Conservation (phyloP, 2,797 vertebrate species). For the Anguilla megastoma region DNA sequence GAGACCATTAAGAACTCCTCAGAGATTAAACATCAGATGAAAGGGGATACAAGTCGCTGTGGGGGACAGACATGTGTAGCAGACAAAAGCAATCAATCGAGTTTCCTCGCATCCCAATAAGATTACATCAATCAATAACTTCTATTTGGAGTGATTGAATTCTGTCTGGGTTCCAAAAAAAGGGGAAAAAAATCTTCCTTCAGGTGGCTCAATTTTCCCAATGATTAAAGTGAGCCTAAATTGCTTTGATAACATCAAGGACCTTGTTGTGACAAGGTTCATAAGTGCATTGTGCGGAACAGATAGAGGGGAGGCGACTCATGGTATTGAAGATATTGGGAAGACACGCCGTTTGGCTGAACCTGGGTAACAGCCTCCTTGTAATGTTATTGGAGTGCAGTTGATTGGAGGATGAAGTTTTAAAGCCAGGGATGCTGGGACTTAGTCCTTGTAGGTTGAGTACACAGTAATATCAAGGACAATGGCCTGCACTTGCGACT, state of each 20-base stretch:
- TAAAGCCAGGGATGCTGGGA: constrained; percentile 21
- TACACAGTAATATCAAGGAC: background rate
- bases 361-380: constrained; percentile 40
- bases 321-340: constrained; percentile 53
- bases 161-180: constrained; percentile 53
- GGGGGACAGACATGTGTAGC: constrained; percentile 59
- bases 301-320: constrained; percentile 60
- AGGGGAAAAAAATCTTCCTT: constrained; percentile 44
- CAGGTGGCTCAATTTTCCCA: constrained; percentile 61
- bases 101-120: constrained; percentile 59
- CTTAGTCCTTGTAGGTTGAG: background rate
- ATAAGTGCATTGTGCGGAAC: constrained; percentile 60
- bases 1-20: constrained; percentile 40
- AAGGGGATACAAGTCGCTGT: constrained; percentile 50
- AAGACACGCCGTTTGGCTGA: constrained; percentile 35
- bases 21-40: constrained; percentile 45
- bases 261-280: constrained; percentile 64
- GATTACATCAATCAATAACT: constrained; percentile 66
- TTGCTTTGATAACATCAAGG: constrained; percentile 65
- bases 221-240: constrained; percentile 70
- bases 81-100: constrained; percentile 62
- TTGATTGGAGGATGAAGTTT: constrained; percentile 27
- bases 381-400: constrained; percentile 43
- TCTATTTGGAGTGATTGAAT: constrained; percentile 70
- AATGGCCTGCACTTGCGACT: background rate